Base-by-base conservation (phyloP, 2,113 vertebrate species). In the Falco punctatus region DNA sequence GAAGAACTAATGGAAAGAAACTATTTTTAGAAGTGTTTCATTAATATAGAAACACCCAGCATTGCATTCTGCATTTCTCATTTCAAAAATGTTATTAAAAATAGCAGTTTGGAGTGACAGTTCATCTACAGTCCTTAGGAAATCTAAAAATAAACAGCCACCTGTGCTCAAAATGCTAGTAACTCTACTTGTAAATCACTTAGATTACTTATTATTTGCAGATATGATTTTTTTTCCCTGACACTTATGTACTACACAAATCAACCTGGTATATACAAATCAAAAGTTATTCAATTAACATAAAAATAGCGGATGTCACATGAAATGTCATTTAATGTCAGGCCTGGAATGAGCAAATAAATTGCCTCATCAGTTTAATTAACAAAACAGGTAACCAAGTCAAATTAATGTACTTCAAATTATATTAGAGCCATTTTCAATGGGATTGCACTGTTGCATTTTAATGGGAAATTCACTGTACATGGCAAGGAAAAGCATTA, bases 291-390 rank as follows among this genome's bases (percentile, higher is more conserved):
- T 97, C 85, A 97, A 97, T 98, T 98, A 97, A 87, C 86, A 94
- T 96, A 92, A 97, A 98, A 98, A 97, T 97, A 96, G 92, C 74
- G 15, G 94, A 96, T 98, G 94, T 92, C 96, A 96, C 46, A 86
- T 67, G 97, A 96, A 98, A 97, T 98, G 94, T 97, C 97, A 98
- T 74, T 92, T 96, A 97, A 97, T 97, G 92, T 97, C 96, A 97
- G 89, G 81, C 70, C 65, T 94, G 69, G 80, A 96, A 96, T 93
- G 90, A 95, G 73, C 77, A 97, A 97, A 97, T 96, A 96, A 97
- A 97, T 97, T 94, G 49, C 83, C 71, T 97, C 91, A 95, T 97
- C 94, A 97, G 74, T 96, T 97, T 96, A 97, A 98, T 97, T 97
- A 96, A 96, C 77, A 94, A 97, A 96, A 95, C 59, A 94, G 71